Percentiles rank a stretch among this genome's conserved stretches.
phyloP scores from a whole-genome alignment of 2,113 vertebrate species.

The human region GRCh38 chr12:44460501-44461000 shows the following conservation, averaged over 20 bases:
- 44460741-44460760: neutral
- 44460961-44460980: neutral
- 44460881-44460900: neutral
- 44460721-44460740: neutral
- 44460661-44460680: neutral
- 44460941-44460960: neutral
- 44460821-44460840: neutral
- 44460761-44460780: neutral
- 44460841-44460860: neutral
- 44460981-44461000: neutral
- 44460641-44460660: neutral
- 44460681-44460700: neutral
- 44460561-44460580: neutral
- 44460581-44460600: neutral
- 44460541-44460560: neutral
- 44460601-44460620: neutral
- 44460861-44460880: neutral
- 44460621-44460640: neutral
- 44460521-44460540: neutral
- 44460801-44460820: neutral
- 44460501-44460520: slow-evolving; percentile 70
- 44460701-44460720: neutral
- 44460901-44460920: neutral
- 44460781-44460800: neutral
- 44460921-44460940: neutral